Evolutionary conservation across 2,888 invertebrate genomes (phyloP), one percentile per base, ranked within the genome.

Genomic region (Drosophila ezoana): DNA sequence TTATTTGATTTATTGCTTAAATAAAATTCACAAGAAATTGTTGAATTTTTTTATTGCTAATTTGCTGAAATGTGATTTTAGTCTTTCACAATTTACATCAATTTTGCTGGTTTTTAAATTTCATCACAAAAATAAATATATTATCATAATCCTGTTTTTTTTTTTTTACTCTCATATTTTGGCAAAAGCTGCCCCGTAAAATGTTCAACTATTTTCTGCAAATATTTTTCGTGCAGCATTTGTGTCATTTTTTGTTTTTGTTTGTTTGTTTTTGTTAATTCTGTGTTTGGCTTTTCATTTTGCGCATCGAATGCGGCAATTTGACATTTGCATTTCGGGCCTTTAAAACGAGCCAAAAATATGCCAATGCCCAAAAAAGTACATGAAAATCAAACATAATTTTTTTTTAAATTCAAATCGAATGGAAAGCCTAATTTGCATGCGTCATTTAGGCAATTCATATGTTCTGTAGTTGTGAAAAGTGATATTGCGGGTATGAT

Each of bases 201-300:
- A 51, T 52, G 13, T 53, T 18, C n/a, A 37, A 40, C 35, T 18
- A 40, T 56, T 67, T 44, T 37, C 43, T 33, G 35, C 10, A 54
- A 47, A 64, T 60, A 67, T 78, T 70, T 70, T 52, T 57, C 33
- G 32, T 35, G 41, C 32, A 18, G 38, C 51, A 57, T 71, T 56
- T 58, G 60, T 68, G 64, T 59, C 60, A 56, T 59, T 40, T 51
- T 59, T 20, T 32, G 44, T 60, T 62, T 49, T 14, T 18, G 63
- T 41, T 71, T 68, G 64, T 38, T 37, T 8, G 28, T 28, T 28
- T 28, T 28, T 8, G 28, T 28, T 28, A 28, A 8, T 68, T 70
- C 43, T 48, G 40, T 63, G 48, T 63, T 85, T 58, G 53, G 48
- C 59, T 69, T 69, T 77, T 62, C 47, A 51, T 71, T 71, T 64